phyloP scores from a whole-genome alignment of 2,113 vertebrate genomes.

The Cyprinodon brontotheroides region DNA sequence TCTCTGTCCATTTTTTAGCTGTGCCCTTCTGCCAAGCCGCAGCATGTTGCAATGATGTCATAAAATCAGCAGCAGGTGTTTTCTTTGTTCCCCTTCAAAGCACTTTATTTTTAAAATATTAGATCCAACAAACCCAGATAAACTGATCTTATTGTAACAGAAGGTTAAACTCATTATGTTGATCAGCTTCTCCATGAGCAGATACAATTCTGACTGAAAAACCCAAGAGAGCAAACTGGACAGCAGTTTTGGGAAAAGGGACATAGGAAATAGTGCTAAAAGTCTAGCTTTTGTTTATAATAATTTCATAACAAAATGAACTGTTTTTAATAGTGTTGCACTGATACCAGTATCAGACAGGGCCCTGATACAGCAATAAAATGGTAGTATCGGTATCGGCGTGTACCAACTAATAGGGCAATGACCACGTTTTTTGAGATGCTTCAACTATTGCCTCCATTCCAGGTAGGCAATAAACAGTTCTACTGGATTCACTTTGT shows the following conservation, averaged over 20 bases:
- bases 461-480: no score
- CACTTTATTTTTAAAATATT: conserved; percentile 29
- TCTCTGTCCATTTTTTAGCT: background rate
- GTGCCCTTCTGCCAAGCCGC: conserved; percentile 13
- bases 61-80: conserved; percentile 64
- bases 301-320: background rate
- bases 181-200: conserved; percentile 18
- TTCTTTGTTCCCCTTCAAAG: conserved; percentile 51
- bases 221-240: background rate
- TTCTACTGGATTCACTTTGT: no score
- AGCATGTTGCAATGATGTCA: conserved; percentile 45
- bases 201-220: conserved; percentile 21
- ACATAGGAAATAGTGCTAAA: background rate
- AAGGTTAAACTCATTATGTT: conserved; percentile 31
- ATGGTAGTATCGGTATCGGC: no score
- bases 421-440: no score
- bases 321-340: no score
- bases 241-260: background rate
- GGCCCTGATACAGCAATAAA: no score
- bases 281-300: background rate
- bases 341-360: no score
- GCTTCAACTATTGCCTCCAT: no score
- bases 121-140: conserved; percentile 35
- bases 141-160: conserved; percentile 44
- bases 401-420: no score